Evolutionary conservation across 2,888 invertebrate genomes (phyloP).

Genomic region (Junonia oenone): DNA sequence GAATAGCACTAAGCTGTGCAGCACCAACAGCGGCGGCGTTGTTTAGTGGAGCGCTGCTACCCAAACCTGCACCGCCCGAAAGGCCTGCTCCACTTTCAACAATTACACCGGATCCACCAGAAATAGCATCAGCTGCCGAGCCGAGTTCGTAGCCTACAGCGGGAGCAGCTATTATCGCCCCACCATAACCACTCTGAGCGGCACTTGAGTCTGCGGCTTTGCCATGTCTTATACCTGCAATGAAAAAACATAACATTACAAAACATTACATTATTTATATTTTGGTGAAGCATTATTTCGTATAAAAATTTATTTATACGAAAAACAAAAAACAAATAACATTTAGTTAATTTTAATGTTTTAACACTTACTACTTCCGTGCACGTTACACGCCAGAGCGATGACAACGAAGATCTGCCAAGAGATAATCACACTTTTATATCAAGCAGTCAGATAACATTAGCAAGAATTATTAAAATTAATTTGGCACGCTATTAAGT

Average conservation of each 20-base stretch:
- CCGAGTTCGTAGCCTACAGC: slow-evolving; percentile 17
- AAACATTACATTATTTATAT: neutral
- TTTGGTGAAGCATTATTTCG: neutral
- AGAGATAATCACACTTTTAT: neutral
- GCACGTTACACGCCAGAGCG: slow-evolving; percentile 61
- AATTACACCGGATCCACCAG: slow-evolving; percentile 13
- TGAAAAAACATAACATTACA: neutral
- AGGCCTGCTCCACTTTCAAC: slow-evolving; percentile 8
- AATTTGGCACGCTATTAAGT: too few species aligned
- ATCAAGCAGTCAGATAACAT: too few species aligned
- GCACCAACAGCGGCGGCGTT: slow-evolving; percentile 64
- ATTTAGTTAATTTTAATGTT: slow-evolving; percentile 13
- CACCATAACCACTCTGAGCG: slow-evolving; percentile 42
- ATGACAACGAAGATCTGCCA: slow-evolving; percentile 65
- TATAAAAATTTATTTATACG: neutral
- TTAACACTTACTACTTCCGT: slow-evolving; percentile 56
- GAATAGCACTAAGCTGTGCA: too few species aligned
- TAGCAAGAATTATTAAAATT: too few species aligned
- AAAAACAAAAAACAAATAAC: too few species aligned
- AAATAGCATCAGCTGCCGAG: slow-evolving; percentile 16
- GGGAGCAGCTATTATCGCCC: slow-evolving; percentile 28
- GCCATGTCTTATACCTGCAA: slow-evolving; percentile 35
- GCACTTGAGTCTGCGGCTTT: slow-evolving; percentile 45
- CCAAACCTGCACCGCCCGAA: slow-evolving; percentile 3
- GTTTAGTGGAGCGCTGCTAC: too few species aligned